Percentiles rank a stretch among this genome's conserved stretches.
Evolutionary conservation across 2,113 vertebrate species (phyloP).

Genomic region (Ciconia stormi): DNA sequence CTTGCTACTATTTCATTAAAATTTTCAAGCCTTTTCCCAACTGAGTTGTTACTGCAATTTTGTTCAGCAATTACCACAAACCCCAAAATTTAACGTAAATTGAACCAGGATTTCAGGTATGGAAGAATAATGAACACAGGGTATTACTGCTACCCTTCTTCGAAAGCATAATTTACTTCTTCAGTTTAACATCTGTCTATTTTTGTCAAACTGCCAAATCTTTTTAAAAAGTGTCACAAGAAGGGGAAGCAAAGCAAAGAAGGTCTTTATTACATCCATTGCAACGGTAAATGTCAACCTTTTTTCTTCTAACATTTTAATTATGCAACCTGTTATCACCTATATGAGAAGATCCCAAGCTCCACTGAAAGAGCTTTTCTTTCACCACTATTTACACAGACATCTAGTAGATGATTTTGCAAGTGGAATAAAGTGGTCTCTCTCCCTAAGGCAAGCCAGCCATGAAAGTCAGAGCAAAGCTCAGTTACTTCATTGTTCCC

Average conservation of each 20-base stretch:
- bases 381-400: neutral
- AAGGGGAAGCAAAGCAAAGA: neutral
- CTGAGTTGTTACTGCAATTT: neutral
- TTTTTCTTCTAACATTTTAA: neutral
- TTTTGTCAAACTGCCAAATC: conserved; percentile 25
- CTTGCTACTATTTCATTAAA: neutral
- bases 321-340: neutral
- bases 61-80: neutral
- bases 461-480: neutral
- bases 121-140: neutral
- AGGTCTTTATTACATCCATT: neutral
- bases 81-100: neutral
- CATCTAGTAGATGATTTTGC: neutral
- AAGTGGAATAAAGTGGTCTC: neutral
- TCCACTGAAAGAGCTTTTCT: neutral
- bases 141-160: neutral
- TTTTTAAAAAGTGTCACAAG: neutral
- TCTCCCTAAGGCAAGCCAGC: neutral
- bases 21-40: neutral
- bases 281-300: neutral
- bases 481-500: neutral
- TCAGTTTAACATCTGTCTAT: neutral
- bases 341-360: neutral
- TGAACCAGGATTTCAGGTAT: neutral
- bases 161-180: neutral